These are phyloP conservation scores for Hylaeus volcanicus DNA, from an alignment of 1,140 invertebrate species.

Conservation along the genomic window DNA sequence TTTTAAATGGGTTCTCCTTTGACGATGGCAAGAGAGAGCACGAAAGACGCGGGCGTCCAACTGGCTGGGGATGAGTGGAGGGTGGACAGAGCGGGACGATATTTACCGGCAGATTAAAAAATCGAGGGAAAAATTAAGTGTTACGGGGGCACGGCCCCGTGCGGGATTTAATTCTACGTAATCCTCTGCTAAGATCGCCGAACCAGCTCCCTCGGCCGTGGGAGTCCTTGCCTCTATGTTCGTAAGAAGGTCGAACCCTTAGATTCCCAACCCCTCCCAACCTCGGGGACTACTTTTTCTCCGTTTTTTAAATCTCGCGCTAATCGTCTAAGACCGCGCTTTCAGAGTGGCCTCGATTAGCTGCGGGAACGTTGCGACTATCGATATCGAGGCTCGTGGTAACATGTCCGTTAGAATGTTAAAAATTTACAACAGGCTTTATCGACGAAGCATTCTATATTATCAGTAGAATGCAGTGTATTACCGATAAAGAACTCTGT, in stretches of 20 bases:
- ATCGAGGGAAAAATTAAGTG: constrained; percentile 82
- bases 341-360: constrained; percentile 34
- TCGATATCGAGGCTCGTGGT: too few relatives aligned
- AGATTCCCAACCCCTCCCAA: constrained; percentile 51
- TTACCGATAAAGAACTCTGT: too few relatives aligned
- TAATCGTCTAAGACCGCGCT: constrained; percentile 51
- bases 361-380: neutral
- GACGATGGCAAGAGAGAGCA: constrained; percentile 70
- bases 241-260: constrained; percentile 30
- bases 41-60: constrained; percentile 44
- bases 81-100: constrained; percentile 71
- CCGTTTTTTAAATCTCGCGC: constrained; percentile 31
- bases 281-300: neutral
- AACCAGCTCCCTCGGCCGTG: constrained; percentile 39
- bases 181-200: constrained; percentile 79
- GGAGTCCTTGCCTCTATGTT: constrained; percentile 7
- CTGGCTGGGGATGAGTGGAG: constrained; percentile 41
- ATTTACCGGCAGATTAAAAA: constrained; percentile 82
- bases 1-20: constrained; percentile 82
- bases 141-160: constrained; percentile 77
- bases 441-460: neutral
- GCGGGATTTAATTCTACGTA: constrained; percentile 78
- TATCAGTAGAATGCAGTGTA: too few relatives aligned
- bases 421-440: too few relatives aligned
- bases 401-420: too few relatives aligned